Conservation (phyloP, 2,113 vertebrate species). For the Lycaon pictus region DNA sequence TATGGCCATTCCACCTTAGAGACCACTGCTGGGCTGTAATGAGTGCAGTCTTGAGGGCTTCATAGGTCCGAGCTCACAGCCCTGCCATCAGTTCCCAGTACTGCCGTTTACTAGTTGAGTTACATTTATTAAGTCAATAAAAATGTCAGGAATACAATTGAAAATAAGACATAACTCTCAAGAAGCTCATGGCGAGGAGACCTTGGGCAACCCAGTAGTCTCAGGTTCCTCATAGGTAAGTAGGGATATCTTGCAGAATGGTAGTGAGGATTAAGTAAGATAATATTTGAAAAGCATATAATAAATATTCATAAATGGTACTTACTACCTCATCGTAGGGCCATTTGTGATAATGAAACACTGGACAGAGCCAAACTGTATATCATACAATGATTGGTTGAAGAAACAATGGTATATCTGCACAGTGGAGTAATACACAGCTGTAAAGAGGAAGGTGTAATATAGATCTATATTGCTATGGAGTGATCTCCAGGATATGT, state of each 20-base stretch:
- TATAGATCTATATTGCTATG: background rate
- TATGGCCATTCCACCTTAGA: background rate
- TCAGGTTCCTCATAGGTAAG: background rate
- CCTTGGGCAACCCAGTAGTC: background rate
- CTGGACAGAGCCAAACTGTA: background rate
- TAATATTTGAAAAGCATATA: background rate
- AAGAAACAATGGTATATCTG: background rate
- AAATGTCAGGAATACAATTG: background rate
- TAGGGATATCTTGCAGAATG: background rate
- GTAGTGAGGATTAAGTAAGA: background rate
- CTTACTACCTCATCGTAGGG: background rate
- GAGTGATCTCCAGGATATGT: background rate
- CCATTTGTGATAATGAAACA: background rate
- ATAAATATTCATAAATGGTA: background rate
- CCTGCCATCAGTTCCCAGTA: background rate
- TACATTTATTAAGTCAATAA: background rate
- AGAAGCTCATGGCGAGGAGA: background rate
- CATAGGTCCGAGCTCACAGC: background rate
- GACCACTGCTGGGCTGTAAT: background rate
- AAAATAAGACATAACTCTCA: slow-evolving; percentile 8
- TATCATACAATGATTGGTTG: background rate
- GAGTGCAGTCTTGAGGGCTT: background rate
- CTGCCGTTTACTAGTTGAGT: background rate
- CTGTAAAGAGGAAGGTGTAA: background rate
- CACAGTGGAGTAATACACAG: background rate